Evolutionary conservation across 2,888 invertebrate species (phyloP), one percentile per base, ranked within the genome.

Genomic region (Parelbella ahira): DNA sequence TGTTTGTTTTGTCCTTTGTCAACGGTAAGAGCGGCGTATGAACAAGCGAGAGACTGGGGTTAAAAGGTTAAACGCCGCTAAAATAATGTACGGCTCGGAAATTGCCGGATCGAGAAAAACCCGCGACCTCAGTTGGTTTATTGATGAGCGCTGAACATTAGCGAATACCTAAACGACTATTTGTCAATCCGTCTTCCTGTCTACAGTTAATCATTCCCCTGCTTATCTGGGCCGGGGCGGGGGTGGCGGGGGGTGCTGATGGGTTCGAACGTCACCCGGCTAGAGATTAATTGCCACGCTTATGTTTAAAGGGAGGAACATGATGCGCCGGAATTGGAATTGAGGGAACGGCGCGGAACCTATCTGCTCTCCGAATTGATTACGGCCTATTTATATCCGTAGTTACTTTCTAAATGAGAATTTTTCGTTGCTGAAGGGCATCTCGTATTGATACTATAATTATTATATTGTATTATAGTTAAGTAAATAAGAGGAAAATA

Each of bases 141-240:
- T 83, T 83, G 80, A 81, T 81, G 84, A 80, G 77, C 67, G 62
- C 56, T 66, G 60, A 58, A 67, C 84, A 84, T 86, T 84, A 84
- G 83, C 82, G 72, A 82, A 86, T 86, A 78, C 86, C 83, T 74
- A 78, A 86, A 76, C 74, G 82, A 80, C 83, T 86, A 86, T 86
- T 86, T 83, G 86, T 86, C 84, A 83, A 82, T 83, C 81, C 76
- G 79, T 82, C 86, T 87, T 81, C 77, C 83, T 75, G 83, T 75
- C 82, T 81, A 70, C 74, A 75, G 77, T 84, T 83, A 87, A 86
- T 86, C 86, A 86, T 83, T 74, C 76, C 68, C 67, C 70, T 55
- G 69, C 71, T 75, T 77, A 77, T 77, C 72, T 69, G 67, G 64
- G 62, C 44, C 56, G 54, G 47, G 45, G 59, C 54, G 54, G 34